These are phyloP conservation scores for Ameiurus melas DNA, from an alignment of 2,113 vertebrate genomes.

Conservation along the genomic window DNA sequence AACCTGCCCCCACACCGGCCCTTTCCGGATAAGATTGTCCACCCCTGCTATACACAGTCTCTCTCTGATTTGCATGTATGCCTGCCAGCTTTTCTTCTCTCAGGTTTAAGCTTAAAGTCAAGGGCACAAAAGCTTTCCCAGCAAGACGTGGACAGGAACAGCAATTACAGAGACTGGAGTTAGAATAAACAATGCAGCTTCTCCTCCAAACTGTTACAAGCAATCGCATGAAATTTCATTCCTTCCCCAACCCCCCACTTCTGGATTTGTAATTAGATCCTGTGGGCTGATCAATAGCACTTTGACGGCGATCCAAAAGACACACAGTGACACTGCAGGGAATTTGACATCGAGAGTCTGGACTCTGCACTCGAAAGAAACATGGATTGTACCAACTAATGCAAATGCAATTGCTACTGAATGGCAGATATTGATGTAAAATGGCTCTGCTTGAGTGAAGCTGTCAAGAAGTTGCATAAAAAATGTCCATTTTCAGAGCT, in stretches of 20 bases:
- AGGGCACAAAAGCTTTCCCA: constrained; percentile 24
- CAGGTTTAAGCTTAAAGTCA: constrained; percentile 20
- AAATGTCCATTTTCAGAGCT: neutral
- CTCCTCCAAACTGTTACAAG: constrained; percentile 52
- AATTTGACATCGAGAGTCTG: constrained; percentile 62
- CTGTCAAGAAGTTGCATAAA: neutral
- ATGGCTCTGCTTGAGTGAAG: neutral
- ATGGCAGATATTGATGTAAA: neutral
- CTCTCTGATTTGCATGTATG: neutral
- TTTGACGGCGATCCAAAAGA: constrained; percentile 65
- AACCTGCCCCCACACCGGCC: too few relatives aligned
- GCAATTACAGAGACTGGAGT: constrained; percentile 59
- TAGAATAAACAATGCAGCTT: constrained; percentile 48
- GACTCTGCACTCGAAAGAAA: constrained; percentile 71
- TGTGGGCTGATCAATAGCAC: constrained; percentile 65
- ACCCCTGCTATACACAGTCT: neutral
- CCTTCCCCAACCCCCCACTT: constrained; percentile 16
- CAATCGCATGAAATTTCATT: constrained; percentile 58
- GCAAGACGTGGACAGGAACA: constrained; percentile 59
- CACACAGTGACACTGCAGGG: constrained; percentile 56
- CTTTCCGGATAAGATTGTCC: too few relatives aligned
- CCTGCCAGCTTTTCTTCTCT: neutral
- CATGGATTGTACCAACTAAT: constrained; percentile 42
- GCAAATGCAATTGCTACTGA: constrained; percentile 26
- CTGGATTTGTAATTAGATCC: constrained; percentile 65